A percentile compares a stretch with the other conserved stretches of the same genome.
phyloP scores from a whole-genome alignment of 2,113 vertebrate genomes.

The Gymnobelideus leadbeateri region DNA sequence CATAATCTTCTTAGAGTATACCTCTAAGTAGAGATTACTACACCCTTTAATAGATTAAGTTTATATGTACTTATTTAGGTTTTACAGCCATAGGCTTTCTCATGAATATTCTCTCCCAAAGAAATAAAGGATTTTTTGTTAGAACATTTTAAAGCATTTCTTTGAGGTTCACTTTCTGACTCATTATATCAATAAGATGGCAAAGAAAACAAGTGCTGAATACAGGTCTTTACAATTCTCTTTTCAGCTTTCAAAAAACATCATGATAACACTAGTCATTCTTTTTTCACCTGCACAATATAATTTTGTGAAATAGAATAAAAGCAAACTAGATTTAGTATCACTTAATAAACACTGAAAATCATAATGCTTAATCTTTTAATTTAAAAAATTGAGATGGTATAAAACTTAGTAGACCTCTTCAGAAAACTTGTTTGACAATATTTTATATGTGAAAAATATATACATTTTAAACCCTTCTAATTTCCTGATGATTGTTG shows the following conservation, averaged over 20 bases:
- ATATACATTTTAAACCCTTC: conserved; percentile 8
- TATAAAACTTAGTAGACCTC: conserved; percentile 11
- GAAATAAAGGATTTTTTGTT: conserved; percentile 53
- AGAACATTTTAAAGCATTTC: background rate
- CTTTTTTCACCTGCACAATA: conserved; percentile 15
- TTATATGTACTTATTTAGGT: conserved; percentile 40
- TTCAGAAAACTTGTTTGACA: conserved; percentile 34
- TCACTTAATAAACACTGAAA: background rate
- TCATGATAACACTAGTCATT: background rate
- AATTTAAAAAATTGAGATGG: conserved; percentile 49
- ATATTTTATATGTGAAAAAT: conserved; percentile 37
- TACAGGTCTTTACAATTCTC: conserved; percentile 44
- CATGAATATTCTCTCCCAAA: conserved; percentile 41
- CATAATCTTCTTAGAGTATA: background rate
- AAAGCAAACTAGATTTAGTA: conserved; percentile 22
- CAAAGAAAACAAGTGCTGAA: conserved; percentile 23
- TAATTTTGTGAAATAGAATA: conserved; percentile 29
- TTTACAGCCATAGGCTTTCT: conserved; percentile 22
- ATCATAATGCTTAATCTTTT: conserved; percentile 50
- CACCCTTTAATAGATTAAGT: background rate
- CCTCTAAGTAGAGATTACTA: background rate
- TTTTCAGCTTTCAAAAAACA: conserved; percentile 11
- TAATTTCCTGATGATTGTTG: conserved; percentile 16
- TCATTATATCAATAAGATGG: conserved; percentile 23
- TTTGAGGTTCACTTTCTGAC: conserved; percentile 36